Percentiles rank a stretch among this genome's conserved stretches.
phyloP scores from a whole-genome alignment of 1,140 invertebrate genomes.

The Probaryconus sp. region DNA sequence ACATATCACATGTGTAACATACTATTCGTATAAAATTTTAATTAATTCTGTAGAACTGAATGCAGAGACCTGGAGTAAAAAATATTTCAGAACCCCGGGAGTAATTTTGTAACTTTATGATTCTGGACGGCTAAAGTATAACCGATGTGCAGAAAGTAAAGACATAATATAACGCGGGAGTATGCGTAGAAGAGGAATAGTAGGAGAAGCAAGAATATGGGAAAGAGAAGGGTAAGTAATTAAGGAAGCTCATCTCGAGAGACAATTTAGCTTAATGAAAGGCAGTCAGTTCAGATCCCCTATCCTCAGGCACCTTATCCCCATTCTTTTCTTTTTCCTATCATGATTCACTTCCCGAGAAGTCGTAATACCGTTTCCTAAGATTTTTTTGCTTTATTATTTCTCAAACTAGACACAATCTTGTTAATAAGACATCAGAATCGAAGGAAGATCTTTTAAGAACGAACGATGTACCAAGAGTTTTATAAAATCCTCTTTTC shows the following conservation, averaged over 20 bases:
- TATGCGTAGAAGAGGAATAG: constrained; percentile 9
- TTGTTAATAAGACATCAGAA: not conserved
- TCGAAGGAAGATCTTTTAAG: not conserved
- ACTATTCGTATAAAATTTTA: not conserved
- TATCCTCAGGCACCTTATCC: constrained; percentile 35
- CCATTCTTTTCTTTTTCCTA: constrained; percentile 30
- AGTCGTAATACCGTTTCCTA: constrained; percentile 14
- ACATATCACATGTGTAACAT: too few species aligned
- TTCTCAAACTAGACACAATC: not conserved
- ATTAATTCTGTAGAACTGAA: not conserved
- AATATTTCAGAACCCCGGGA: constrained; percentile 6
- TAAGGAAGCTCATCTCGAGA: constrained; percentile 74
- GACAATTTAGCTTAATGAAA: constrained; percentile 77
- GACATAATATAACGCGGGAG: constrained; percentile 30
- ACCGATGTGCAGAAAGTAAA: constrained; percentile 20
- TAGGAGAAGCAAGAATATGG: constrained; percentile 7
- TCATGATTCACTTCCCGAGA: constrained; percentile 18
- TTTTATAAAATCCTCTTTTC: too few species aligned
- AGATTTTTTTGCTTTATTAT: constrained; percentile 1
- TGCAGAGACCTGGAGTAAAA: constrained; percentile 2
- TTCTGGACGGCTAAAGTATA: constrained; percentile 10
- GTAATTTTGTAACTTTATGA: constrained; percentile 13
- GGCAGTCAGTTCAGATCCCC: constrained; percentile 65
- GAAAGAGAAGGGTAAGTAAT: constrained; percentile 66
- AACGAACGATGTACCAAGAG: too few species aligned